phyloP scores from a whole-genome alignment of 2,888 invertebrate species.

The Sipunculus nudus region DNA sequence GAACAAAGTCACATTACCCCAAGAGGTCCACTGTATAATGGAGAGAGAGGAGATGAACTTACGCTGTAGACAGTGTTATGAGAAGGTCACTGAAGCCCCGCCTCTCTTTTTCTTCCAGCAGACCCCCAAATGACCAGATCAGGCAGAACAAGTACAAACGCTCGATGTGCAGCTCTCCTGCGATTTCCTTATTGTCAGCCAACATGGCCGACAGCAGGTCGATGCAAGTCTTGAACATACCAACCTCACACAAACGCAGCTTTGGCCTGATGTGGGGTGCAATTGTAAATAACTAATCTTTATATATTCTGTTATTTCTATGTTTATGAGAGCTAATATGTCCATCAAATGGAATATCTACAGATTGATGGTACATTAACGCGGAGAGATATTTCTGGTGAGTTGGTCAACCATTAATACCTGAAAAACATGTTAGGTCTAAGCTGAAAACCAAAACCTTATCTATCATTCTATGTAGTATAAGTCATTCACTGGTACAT shows the following conservation, averaged over 20 bases:
- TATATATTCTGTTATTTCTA: too few species aligned
- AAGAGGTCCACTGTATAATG: not conserved
- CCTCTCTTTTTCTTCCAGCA: conserved; percentile 59
- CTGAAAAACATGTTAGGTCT: too few species aligned
- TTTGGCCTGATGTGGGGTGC: conserved; percentile 58
- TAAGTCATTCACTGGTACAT: too few species aligned
- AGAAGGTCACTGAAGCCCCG: conserved; percentile 63
- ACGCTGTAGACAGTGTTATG: conserved; percentile 63
- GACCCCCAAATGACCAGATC: conserved; percentile 65
- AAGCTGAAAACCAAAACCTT: too few species aligned
- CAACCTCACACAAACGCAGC: conserved; percentile 58
- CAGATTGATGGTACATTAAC: too few species aligned
- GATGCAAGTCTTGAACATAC: conserved; percentile 63
- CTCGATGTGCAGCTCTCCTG: conserved; percentile 64
- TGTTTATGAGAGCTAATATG: too few species aligned
- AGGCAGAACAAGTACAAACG: conserved; percentile 65
- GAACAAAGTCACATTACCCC: not conserved
- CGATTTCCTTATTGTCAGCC: conserved; percentile 65
- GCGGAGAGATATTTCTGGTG: too few species aligned
- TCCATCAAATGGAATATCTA: not conserved
- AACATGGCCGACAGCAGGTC: conserved; percentile 65
- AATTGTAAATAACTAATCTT: conserved; percentile 3
- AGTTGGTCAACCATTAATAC: too few species aligned
- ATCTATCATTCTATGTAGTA: too few species aligned
- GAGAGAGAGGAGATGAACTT: conserved; percentile 36